Percentiles rank a stretch among this genome's conserved stretches.
These are phyloP conservation scores for Heterotilapia buettikoferi DNA, from an alignment of 2,113 vertebrate genomes.

Conservation along the genomic window DNA sequence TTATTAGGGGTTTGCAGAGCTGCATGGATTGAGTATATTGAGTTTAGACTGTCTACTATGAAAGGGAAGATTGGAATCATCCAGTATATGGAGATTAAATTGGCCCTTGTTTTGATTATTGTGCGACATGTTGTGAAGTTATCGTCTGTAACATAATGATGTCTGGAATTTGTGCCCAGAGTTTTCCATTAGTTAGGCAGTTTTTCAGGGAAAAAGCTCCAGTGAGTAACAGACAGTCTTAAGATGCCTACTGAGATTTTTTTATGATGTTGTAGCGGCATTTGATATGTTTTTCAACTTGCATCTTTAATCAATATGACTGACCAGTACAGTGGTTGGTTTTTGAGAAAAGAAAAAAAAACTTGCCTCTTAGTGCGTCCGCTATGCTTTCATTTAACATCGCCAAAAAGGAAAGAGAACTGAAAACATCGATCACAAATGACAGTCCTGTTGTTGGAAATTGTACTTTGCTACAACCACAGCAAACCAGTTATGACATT, in stretches of 20 bases:
- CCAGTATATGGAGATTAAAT: slow-evolving; percentile 39
- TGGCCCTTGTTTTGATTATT: slow-evolving; percentile 55
- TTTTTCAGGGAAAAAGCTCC: neutral
- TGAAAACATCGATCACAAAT: neutral
- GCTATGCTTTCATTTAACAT: neutral
- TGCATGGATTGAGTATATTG: slow-evolving; percentile 37
- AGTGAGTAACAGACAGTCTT: neutral
- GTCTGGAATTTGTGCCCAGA: slow-evolving; percentile 42
- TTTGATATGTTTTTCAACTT: slow-evolving; percentile 8
- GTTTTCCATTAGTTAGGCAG: slow-evolving; percentile 30
- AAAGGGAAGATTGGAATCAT: slow-evolving; percentile 54
- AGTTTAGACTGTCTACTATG: slow-evolving; percentile 39
- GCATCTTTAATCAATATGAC: neutral
- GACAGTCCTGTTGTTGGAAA: neutral
- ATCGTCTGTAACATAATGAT: slow-evolving; percentile 56
- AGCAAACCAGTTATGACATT: neutral
- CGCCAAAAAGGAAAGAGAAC: neutral
- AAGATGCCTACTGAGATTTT: neutral
- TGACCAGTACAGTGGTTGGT: neutral
- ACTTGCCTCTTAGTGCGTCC: neutral
- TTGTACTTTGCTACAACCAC: neutral
- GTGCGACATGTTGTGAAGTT: slow-evolving; percentile 53
- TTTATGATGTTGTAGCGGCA: neutral
- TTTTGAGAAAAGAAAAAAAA: neutral
- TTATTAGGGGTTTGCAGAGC: slow-evolving; percentile 68